Evolutionary conservation across 2,888 invertebrate genomes (phyloP), one percentile per base, ranked within the genome.

Genomic region (Lycocerus yunnanus): DNA sequence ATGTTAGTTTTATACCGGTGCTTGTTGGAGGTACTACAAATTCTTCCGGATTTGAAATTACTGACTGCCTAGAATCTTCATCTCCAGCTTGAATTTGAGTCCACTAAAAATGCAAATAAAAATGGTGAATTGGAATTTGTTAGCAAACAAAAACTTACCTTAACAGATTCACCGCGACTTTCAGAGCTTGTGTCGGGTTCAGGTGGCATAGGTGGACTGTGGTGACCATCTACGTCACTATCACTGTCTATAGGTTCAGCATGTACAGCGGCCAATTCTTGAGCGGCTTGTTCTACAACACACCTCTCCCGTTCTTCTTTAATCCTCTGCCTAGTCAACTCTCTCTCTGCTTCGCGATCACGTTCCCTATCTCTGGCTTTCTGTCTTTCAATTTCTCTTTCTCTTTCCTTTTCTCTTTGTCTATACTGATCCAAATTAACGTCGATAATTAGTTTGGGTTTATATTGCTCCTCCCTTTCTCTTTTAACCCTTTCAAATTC

Each of bases 331-430:
- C 88, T 82, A 78, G 85, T 85, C 76, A 85, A 82, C 80, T 89
- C 88, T 72, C 91, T 85, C 87, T 96, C 95, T 1, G 97, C 96
- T 88, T 99, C 99, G 74, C 94, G 91, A 85, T 94, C 93, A 76
- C 95, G 90, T 85, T 97, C 97, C 82, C 95, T 93, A 84, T 95
- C 94, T 82, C 94, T 92, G 78, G 86, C 86, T 27, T 82, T 81
- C 66, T 86, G 85, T 78, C 88, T 79, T 84, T 89, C 89, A 75
- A 87, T 79, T 82, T 88, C 89, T 78, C 90, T 85, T 83, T 89
- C 89, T 71, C 88, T 86, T 84, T 91, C 91, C 61, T 89, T 88
- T 85, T 91, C 91, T 68, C 90, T 88, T 81, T 92, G 91, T 83
- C 89, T 90, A 82, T 89, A 89, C 77, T 88, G 88, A 83, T 91